phyloP scores from a whole-genome alignment of 2,113 vertebrate species.

The Lepus europaeus region DNA sequence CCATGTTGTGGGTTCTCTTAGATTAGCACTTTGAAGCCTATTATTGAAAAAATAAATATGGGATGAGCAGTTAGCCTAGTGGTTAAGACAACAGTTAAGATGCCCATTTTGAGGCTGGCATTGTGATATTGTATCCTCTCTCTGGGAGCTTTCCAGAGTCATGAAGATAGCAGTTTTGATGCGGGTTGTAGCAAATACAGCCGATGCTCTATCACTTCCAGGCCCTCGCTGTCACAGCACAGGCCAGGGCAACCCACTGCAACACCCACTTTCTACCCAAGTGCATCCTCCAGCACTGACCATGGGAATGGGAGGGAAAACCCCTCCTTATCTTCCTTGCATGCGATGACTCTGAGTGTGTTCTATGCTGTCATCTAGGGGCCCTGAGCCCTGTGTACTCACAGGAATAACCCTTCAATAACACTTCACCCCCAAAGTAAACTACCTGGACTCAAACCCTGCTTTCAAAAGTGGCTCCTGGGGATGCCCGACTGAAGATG shows the following conservation, averaged over 20 bases:
- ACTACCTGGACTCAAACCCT: background rate
- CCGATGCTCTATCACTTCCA: background rate
- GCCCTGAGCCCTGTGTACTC: background rate
- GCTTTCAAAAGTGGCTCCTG: background rate
- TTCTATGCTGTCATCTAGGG: background rate
- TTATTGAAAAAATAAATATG: background rate
- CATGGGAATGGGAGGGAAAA: background rate
- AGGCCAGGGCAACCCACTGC: background rate
- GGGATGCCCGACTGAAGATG: background rate
- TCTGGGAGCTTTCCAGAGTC: background rate
- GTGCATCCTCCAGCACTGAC: background rate
- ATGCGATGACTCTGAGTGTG: background rate
- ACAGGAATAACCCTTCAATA: background rate
- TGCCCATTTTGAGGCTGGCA: too few relatives aligned
- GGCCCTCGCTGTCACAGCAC: background rate
- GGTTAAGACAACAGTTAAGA: too few relatives aligned
- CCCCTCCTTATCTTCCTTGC: background rate
- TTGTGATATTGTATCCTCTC: background rate
- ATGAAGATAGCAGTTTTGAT: background rate
- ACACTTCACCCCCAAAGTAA: background rate
- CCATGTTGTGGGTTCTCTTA: background rate
- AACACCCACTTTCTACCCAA: background rate
- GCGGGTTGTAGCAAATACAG: background rate
- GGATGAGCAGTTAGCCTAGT: too few relatives aligned
- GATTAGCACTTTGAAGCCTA: conserved; percentile 20